Conservation (phyloP, 2,113 vertebrate species). For the Athene cunicularia region DNA sequence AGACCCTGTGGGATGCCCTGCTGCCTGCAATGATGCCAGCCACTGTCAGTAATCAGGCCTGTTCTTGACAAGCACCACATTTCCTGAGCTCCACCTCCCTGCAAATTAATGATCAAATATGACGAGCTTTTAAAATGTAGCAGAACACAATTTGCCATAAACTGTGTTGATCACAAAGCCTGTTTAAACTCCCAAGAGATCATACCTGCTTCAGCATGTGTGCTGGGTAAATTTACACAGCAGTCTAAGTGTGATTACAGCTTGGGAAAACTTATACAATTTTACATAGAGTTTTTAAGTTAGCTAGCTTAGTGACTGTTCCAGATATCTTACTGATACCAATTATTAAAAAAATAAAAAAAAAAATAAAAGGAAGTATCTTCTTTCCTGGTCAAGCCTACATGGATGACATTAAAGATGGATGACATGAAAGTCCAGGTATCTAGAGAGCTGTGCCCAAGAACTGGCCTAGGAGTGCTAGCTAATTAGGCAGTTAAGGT, state of each 20-base stretch:
- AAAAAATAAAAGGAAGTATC: background rate
- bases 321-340: background rate
- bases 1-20: background rate
- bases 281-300: background rate
- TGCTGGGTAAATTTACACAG: constrained; percentile 21
- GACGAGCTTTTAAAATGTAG: background rate
- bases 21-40: fast-evolving
- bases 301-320: background rate
- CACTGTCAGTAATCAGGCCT: background rate
- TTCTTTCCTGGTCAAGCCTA: background rate
- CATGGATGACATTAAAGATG: background rate
- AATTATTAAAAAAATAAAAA: background rate
- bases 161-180: background rate
- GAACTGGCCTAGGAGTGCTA: background rate
- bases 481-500: background rate
- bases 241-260: background rate
- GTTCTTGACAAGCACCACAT: background rate
- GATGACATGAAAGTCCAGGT: background rate
- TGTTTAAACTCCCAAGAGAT: background rate
- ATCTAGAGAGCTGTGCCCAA: background rate
- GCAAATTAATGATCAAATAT: background rate
- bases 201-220: background rate
- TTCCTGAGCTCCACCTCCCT: background rate
- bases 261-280: background rate
- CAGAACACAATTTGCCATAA: background rate